Evolutionary conservation across 2,113 vertebrate species (phyloP).

Genomic region (Ophiodon elongatus): DNA sequence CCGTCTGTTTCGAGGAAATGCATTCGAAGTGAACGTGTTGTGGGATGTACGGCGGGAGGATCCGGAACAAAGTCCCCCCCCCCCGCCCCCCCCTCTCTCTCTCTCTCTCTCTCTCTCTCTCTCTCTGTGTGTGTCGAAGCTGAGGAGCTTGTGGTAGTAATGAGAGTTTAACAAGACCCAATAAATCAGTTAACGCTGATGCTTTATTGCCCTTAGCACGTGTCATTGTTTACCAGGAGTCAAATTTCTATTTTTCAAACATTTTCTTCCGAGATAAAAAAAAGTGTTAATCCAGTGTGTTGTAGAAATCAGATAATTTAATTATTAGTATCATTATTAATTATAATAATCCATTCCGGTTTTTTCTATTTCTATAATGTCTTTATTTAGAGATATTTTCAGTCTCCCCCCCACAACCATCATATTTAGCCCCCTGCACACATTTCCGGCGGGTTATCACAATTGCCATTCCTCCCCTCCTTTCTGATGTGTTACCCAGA

Average conservation of each 20-base stretch:
- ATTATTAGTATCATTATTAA: neutral
- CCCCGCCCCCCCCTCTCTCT: constrained; percentile 1
- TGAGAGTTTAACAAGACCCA: constrained; percentile 87
- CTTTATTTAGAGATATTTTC: constrained; percentile 78
- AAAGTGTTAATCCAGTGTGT: neutral
- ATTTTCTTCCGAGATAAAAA: neutral
- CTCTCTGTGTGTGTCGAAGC: constrained; percentile 38
- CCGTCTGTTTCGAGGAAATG: constrained; percentile 55
- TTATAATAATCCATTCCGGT: neutral
- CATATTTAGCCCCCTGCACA: constrained; percentile 87
- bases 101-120: neutral
- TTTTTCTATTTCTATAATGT: constrained; percentile 74
- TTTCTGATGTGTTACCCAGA: constrained; percentile 90
- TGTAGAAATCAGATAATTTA: neutral
- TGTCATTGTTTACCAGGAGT: constrained; percentile 71
- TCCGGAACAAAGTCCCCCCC: constrained; percentile 52
- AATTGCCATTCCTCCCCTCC: constrained; percentile 88
- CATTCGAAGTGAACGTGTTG: constrained; percentile 28
- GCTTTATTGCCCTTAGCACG: constrained; percentile 74
- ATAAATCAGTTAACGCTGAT: constrained; percentile 85
- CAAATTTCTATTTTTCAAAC: constrained; percentile 27
- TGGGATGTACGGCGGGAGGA: constrained; percentile 38
- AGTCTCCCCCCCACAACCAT: constrained; percentile 37
- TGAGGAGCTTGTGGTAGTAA: constrained; percentile 81
- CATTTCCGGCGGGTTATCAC: constrained; percentile 93